Evolutionary conservation across 2,888 invertebrate genomes (phyloP).

Genomic region (Caenorhabditis wallacei): DNA sequence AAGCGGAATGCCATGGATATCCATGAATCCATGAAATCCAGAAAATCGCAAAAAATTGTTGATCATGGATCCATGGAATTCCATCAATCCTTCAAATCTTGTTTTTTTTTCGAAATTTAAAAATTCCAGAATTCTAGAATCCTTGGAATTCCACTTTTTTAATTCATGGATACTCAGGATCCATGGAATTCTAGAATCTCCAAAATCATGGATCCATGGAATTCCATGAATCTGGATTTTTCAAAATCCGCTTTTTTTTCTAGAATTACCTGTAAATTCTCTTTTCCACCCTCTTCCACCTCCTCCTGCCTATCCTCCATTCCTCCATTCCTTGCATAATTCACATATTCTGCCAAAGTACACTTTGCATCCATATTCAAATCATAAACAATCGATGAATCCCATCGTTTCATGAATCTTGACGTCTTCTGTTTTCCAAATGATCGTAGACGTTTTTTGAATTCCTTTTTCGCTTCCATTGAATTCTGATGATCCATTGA

Average conservation of each 20-base stretch:
- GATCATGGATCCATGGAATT: too few relatives aligned
- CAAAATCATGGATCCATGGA: too few relatives aligned
- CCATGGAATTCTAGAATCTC: too few relatives aligned
- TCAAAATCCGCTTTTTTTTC: not conserved
- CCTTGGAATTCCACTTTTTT: too few relatives aligned
- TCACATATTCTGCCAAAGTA: slow-evolving; percentile 43
- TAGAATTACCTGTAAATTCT: slow-evolving; percentile 30
- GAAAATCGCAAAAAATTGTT: too few relatives aligned
- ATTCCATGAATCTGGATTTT: not conserved
- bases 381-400: not conserved
- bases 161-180: not conserved
- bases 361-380: slow-evolving; percentile 45
- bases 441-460: not conserved
- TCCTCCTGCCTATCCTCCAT: not conserved
- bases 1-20: too few relatives aligned
- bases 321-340: not conserved
- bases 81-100: too few relatives aligned
- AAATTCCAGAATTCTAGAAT: not conserved
- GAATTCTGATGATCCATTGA: not conserved
- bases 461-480: not conserved
- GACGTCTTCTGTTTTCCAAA: not conserved
- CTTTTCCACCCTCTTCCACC: not conserved
- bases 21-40: too few relatives aligned
- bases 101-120: too few relatives aligned
- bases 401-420: slow-evolving; percentile 30